Conservation (phyloP, 2,113 vertebrate genomes). For the Nibea coibor region DNA sequence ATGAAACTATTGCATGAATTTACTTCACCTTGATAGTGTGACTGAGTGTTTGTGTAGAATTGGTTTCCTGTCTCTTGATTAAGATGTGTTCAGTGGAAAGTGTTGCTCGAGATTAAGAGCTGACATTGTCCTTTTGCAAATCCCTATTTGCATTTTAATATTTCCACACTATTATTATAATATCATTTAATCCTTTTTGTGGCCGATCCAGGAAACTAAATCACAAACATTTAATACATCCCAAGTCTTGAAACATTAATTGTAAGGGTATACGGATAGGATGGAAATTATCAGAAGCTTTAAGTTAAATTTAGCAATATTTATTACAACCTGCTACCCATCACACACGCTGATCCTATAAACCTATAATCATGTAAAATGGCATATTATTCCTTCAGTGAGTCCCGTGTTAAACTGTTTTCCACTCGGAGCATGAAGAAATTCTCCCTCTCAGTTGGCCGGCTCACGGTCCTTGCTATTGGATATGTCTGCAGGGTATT, state of each 20-base stretch:
- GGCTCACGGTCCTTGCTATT: conserved; percentile 23
- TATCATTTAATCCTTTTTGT: conserved; percentile 16
- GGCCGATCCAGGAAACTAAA: conserved; percentile 23
- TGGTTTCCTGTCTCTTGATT: not conserved
- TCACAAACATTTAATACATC: conserved; percentile 6
- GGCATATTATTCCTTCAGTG: conserved; percentile 29
- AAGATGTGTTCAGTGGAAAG: not conserved
- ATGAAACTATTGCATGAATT: not conserved
- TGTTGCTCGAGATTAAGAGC: conserved; percentile 7
- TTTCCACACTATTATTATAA: conserved; percentile 16
- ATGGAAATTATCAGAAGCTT: conserved; percentile 22
- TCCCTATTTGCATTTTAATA: conserved; percentile 25
- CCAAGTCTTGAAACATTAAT: conserved; percentile 15
- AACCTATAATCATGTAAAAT: conserved; percentile 46
- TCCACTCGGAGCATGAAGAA: conserved; percentile 25
- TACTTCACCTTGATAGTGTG: not conserved
- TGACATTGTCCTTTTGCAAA: conserved; percentile 20
- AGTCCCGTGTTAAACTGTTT: conserved; percentile 39
- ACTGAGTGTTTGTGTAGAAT: not conserved
- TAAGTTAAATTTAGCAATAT: conserved; percentile 18
- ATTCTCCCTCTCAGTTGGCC: conserved; percentile 7
- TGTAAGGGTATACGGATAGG: conserved; percentile 7
- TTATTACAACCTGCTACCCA: conserved; percentile 31
- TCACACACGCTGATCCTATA: conserved; percentile 40
- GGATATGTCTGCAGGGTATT: conserved; percentile 35